These are phyloP conservation scores for Cyclina sinensis DNA, from an alignment of 1,140 invertebrate species.

Conservation along the genomic window DNA sequence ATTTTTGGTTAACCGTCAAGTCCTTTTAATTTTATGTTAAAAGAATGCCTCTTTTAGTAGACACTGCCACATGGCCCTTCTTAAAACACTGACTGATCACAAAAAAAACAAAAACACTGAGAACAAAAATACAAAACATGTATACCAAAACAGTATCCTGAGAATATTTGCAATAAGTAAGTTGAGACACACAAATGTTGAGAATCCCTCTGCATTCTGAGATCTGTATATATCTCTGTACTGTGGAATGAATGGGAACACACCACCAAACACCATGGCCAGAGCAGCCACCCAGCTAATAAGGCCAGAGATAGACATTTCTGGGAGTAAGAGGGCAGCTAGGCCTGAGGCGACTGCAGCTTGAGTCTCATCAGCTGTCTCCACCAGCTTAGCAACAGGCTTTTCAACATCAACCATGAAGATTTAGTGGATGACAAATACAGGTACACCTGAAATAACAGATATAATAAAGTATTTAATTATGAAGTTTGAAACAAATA, in stretches of 20 bases:
- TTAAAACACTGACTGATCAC: too few species aligned
- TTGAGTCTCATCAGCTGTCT: constrained; percentile 23
- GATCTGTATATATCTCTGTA: constrained; percentile 96
- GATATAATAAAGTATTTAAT: too few species aligned
- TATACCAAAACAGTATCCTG: constrained; percentile 98
- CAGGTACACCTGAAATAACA: too few species aligned
- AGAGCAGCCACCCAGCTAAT: constrained; percentile 71
- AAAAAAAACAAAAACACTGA: too few species aligned
- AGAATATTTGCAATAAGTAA: constrained; percentile 98
- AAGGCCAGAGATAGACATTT: constrained; percentile 73
- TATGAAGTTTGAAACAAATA: too few species aligned
- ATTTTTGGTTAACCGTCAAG: too few species aligned
- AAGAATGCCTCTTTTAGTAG: too few species aligned
- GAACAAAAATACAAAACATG: not conserved
- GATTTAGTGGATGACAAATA: not conserved
- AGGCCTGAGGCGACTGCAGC: constrained; percentile 16
- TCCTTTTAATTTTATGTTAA: too few species aligned
- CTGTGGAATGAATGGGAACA: constrained; percentile 96
- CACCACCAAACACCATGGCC: constrained; percentile 96
- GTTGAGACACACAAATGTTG: constrained; percentile 97
- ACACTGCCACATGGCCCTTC: too few species aligned
- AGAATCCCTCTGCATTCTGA: constrained; percentile 97
- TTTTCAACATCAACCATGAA: constrained; percentile 54
- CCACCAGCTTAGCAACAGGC: constrained; percentile 35
- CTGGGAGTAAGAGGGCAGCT: constrained; percentile 41